Evolutionary conservation across 2,113 vertebrate species (phyloP).

Genomic region (Taxidea taxus): DNA sequence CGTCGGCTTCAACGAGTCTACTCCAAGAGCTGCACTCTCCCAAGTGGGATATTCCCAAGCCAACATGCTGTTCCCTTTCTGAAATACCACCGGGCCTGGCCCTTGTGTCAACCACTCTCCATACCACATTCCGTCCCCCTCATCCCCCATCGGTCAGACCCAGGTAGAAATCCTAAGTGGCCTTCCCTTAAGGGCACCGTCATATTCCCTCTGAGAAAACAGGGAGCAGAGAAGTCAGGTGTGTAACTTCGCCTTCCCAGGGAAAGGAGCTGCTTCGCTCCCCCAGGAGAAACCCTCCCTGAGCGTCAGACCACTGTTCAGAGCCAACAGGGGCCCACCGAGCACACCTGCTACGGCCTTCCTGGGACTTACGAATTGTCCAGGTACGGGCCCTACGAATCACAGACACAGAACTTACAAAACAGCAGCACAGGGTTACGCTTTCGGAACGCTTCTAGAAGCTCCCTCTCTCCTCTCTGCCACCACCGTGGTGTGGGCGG

Average conservation of each 20-base stretch:
- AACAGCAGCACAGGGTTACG: neutral
- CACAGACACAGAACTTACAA: neutral
- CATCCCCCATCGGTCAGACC: neutral
- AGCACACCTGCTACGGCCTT: neutral
- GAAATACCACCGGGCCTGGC: neutral
- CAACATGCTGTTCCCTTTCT: neutral
- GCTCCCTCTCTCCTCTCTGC: neutral
- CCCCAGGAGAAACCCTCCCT: neutral
- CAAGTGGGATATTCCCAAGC: no score
- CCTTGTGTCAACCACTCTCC: fast-evolving
- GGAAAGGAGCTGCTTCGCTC: neutral
- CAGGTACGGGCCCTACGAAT: neutral
- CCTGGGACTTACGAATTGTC: neutral
- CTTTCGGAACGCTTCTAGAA: neutral
- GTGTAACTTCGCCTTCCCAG: neutral
- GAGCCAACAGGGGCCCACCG: neutral
- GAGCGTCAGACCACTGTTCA: no score
- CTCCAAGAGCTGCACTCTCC: neutral
- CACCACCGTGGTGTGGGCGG: fast-evolving
- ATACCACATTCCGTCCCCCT: neutral
- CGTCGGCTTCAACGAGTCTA: fast-evolving
- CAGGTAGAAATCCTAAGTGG: neutral
- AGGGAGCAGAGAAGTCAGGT: neutral
- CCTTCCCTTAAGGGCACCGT: no score
- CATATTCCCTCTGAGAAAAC: neutral